Evolutionary conservation across 2,888 invertebrate genomes (phyloP).

Genomic region (Cataglyphis rosenhaueri): DNA sequence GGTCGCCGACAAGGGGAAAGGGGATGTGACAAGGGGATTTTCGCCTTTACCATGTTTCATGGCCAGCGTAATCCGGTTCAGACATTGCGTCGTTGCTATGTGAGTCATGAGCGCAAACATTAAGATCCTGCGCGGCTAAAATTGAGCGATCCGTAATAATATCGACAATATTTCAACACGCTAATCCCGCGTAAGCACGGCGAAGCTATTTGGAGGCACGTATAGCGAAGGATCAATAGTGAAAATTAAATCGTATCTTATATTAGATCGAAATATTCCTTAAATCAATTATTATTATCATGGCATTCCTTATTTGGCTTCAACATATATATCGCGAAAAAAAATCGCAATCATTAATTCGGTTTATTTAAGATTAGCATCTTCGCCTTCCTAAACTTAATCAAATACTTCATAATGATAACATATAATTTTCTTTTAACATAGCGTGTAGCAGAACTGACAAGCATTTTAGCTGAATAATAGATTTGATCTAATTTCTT

Average conservation of each 20-base stretch:
- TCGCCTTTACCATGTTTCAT: slow-evolving; percentile 39
- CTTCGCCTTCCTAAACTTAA: background rate
- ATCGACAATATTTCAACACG: background rate
- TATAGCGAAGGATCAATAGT: background rate
- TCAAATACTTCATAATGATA: background rate
- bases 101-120: slow-evolving; percentile 45
- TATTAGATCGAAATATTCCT: background rate
- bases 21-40: slow-evolving; percentile 40
- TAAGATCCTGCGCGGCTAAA: background rate
- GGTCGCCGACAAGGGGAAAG: background rate
- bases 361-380: background rate
- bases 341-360: background rate
- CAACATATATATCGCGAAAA: background rate
- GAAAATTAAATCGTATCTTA: background rate
- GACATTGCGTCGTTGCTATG: slow-evolving; percentile 29
- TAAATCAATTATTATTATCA: background rate
- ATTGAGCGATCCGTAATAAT: slow-evolving; percentile 24
- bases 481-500: background rate
- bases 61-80: slow-evolving; percentile 33
- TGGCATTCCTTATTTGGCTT: background rate
- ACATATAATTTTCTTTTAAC: background rate
- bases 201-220: background rate
- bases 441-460: slow-evolving; percentile 3
- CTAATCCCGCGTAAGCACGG: background rate
- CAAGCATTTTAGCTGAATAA: background rate